Evolutionary conservation across 2,797 vertebrate species (phyloP).

Genomic region (Staurois parvus): DNA sequence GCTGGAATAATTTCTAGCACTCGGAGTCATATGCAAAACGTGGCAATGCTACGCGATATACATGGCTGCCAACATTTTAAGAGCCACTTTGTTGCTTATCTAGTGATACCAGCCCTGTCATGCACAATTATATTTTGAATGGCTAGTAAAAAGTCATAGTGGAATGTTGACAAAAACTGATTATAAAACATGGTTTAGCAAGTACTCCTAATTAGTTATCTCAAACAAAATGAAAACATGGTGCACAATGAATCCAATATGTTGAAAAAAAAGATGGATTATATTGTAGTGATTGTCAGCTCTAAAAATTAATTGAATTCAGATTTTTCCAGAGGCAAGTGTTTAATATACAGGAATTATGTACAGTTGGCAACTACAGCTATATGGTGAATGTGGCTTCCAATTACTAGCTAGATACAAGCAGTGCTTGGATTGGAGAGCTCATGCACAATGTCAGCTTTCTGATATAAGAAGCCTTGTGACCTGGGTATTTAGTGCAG

Average conservation of each 20-base stretch:
- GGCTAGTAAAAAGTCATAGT: neutral
- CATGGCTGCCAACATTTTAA: neutral
- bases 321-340: neutral
- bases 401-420: no score
- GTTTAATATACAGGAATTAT: neutral
- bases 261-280: neutral
- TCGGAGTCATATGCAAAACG: neutral
- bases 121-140: neutral
- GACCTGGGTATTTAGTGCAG: no score
- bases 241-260: neutral
- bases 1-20: neutral
- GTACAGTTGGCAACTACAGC: no score
- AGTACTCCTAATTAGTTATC: neutral
- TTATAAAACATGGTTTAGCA: neutral
- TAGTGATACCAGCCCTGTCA: neutral
- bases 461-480: no score
- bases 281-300: neutral
- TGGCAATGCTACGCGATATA: neutral
- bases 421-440: no score
- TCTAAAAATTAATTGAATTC: neutral
- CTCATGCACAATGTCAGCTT: no score
- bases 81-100: neutral
- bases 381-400: no score
- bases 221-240: neutral
- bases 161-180: neutral